Evolutionary conservation across 2,797 vertebrate species (phyloP).

Genomic region (Otolemur crassicaudatus): DNA sequence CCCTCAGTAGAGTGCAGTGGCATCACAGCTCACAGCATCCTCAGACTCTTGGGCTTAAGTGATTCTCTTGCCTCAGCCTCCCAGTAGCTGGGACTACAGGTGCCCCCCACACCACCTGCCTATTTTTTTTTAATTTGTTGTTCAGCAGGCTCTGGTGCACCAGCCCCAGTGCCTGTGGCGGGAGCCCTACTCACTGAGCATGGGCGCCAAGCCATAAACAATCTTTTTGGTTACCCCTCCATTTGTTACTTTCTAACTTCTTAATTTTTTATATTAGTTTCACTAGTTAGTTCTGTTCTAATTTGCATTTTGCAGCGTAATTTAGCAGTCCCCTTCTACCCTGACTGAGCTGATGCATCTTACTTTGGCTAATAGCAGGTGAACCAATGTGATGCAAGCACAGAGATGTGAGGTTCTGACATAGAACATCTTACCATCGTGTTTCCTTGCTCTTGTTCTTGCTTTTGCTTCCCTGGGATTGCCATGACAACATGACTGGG

Average conservation of each 20-base stretch:
- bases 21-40: too few relatives aligned
- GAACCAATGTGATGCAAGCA: neutral
- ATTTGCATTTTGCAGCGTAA: neutral
- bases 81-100: too few relatives aligned
- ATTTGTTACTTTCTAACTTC: neutral
- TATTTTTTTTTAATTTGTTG: too few relatives aligned
- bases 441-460: neutral
- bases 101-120: too few relatives aligned
- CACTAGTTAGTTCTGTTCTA: neutral
- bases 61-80: too few relatives aligned
- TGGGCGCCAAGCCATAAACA: neutral
- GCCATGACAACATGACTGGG: neutral
- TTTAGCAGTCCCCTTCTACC: neutral
- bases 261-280: conserved; percentile 18
- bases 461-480: neutral
- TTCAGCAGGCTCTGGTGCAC: too few relatives aligned
- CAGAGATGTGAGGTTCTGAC: neutral
- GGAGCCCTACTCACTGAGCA: too few relatives aligned
- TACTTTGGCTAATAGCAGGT: neutral
- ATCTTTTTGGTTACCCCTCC: neutral
- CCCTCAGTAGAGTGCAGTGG: too few relatives aligned
- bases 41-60: too few relatives aligned
- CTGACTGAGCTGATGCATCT: neutral
- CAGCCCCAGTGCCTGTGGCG: too few relatives aligned
- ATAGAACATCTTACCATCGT: neutral